Conservation (phyloP, 2,797 vertebrate genomes). For the Molossus molossus region DNA sequence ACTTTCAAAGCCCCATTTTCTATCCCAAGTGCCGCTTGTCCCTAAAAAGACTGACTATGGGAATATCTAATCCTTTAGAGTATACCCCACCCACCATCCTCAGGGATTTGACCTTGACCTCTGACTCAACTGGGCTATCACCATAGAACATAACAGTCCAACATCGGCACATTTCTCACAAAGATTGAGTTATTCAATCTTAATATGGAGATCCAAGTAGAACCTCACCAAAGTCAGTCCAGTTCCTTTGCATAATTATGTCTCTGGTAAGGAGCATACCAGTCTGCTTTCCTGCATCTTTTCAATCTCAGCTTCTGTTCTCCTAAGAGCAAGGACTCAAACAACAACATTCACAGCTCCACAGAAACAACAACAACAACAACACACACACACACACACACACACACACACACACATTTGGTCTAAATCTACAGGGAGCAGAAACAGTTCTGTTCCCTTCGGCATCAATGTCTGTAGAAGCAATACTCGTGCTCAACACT, state of each 20-base stretch:
- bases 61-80: slow-evolving; percentile 25
- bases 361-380: slow-evolving; percentile 21
- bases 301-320: slow-evolving; percentile 32
- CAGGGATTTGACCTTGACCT: slow-evolving; percentile 32
- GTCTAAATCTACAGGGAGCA: slow-evolving; percentile 45
- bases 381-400: not conserved
- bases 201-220: not conserved
- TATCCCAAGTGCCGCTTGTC: not conserved
- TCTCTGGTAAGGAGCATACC: slow-evolving; percentile 4
- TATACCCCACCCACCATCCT: not conserved
- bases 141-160: slow-evolving; percentile 11
- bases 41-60: not conserved
- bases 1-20: slow-evolving; percentile 62
- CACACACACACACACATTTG: not conserved
- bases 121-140: not conserved
- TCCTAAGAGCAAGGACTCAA: slow-evolving; percentile 10
- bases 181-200: slow-evolving; percentile 2
- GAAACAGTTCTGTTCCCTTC: not conserved
- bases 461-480: not conserved
- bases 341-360: slow-evolving; percentile 7
- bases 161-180: slow-evolving; percentile 10
- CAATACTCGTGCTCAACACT: not conserved
- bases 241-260: slow-evolving; percentile 28
- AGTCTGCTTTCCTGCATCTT: not conserved
- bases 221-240: slow-evolving; percentile 41